These are phyloP conservation scores for Dendrolimus punctatus DNA, from an alignment of 1,140 invertebrate species.

Conservation along the genomic window DNA sequence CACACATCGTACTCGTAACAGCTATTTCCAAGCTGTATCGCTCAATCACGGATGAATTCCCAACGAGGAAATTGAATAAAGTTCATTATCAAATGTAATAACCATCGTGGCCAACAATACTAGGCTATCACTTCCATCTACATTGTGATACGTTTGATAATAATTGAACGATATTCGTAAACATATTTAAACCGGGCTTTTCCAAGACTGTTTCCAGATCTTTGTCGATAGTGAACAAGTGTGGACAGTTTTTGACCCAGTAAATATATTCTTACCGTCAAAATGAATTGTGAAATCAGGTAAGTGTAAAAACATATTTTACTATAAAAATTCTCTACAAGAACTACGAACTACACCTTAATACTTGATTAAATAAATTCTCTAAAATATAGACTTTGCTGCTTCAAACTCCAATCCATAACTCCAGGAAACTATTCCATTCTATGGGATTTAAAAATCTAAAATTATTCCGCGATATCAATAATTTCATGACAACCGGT, in stretches of 20 bases:
- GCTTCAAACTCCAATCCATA: no score
- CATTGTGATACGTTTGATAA: constrained; percentile 9
- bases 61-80: constrained; percentile 6
- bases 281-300: not conserved
- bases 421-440: no score
- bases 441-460: no score
- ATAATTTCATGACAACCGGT: no score
- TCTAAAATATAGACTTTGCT: no score
- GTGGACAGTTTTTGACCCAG: not conserved
- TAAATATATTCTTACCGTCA: not conserved
- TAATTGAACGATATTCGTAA: constrained; percentile 6
- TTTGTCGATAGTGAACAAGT: not conserved
- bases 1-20: not conserved
- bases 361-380: no score
- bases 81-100: constrained; percentile 11
- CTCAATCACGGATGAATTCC: not conserved
- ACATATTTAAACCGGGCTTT: constrained; percentile 7
- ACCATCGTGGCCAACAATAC: constrained; percentile 4
- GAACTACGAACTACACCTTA: no score
- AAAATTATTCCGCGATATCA: no score
- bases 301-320: not conserved
- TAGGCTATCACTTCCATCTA: constrained; percentile 6
- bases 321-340: no score
- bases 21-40: no score
- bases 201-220: not conserved